These are phyloP conservation scores for Arothron firmamentum DNA, from an alignment of 2,113 vertebrate species.

Conservation along the genomic window DNA sequence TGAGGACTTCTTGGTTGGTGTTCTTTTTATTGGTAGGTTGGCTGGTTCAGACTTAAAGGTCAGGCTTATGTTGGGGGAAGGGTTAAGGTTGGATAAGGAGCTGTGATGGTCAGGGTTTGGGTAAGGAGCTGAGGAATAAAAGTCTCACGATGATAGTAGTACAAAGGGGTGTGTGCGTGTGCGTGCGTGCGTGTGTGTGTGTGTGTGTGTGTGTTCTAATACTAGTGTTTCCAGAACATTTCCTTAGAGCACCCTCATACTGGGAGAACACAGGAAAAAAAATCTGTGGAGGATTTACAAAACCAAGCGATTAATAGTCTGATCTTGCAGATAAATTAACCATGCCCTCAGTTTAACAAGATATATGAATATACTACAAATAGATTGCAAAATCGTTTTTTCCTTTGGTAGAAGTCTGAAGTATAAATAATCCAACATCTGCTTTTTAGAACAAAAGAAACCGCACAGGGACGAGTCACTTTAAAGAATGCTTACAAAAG, in stretches of 20 bases:
- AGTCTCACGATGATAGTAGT: no score
- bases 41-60: no score
- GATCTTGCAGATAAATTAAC: not conserved
- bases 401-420: not conserved
- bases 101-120: no score
- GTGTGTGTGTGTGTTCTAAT: no score
- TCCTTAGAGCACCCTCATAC: not conserved
- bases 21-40: no score
- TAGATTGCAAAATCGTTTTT: not conserved
- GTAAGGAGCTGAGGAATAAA: no score
- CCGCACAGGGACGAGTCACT: not conserved
- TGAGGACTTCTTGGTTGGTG: no score
- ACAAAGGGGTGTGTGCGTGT: no score
- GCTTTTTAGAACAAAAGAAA: not conserved
- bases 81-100: no score
- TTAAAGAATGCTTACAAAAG: not conserved
- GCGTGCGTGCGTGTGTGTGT: no score
- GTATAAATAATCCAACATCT: not conserved
- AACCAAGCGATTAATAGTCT: conserved; percentile 7
- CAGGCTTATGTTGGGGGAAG: no score
- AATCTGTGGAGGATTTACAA: not conserved
- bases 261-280: not conserved
- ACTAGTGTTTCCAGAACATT: not conserved
- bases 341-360: not conserved
- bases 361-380: no score